Evolutionary conservation across 2,113 vertebrate species (phyloP).

Genomic region (Sphyrna mokarran): DNA sequence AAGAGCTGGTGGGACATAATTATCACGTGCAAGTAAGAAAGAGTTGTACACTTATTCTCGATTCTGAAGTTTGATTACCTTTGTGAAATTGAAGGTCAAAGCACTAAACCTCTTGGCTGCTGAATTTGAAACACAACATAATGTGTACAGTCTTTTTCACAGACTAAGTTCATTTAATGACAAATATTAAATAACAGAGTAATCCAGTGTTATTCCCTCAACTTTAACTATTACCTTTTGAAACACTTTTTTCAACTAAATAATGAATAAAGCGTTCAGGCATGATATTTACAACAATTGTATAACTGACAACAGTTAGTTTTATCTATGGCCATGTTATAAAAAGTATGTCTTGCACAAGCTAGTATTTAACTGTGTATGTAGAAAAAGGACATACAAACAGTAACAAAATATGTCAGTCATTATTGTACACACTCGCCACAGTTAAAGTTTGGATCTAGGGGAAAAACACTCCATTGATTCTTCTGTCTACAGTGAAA

Average conservation of each 20-base stretch:
- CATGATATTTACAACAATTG: slow-evolving; percentile 31
- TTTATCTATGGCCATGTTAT: slow-evolving; percentile 29
- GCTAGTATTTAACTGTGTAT: slow-evolving; percentile 10
- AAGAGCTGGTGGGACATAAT: background rate
- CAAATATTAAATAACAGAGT: slow-evolving; percentile 13
- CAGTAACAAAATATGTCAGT: slow-evolving; percentile 18
- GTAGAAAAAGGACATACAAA: slow-evolving; percentile 20
- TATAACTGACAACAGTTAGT: slow-evolving; percentile 10
- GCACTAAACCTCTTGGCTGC: background rate
- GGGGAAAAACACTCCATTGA: slow-evolving; percentile 23
- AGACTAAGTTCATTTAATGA: background rate
- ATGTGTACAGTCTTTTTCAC: slow-evolving; percentile 3
- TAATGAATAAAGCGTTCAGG: slow-evolving; percentile 7
- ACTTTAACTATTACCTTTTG: slow-evolving; percentile 4
- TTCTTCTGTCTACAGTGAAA: slow-evolving; percentile 23
- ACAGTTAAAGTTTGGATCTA: slow-evolving; percentile 8
- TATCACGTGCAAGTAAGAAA: background rate
- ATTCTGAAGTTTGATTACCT: slow-evolving; percentile 4
- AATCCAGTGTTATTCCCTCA: background rate
- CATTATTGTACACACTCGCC: slow-evolving; percentile 20
- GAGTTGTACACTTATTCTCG: background rate
- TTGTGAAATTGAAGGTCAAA: background rate
- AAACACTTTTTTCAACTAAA: background rate
- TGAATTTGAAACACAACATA: slow-evolving; percentile 14
- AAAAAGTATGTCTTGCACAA: slow-evolving; percentile 30